Base-by-base conservation (phyloP, 2,797 vertebrate species). In the Coilia nasus region DNA sequence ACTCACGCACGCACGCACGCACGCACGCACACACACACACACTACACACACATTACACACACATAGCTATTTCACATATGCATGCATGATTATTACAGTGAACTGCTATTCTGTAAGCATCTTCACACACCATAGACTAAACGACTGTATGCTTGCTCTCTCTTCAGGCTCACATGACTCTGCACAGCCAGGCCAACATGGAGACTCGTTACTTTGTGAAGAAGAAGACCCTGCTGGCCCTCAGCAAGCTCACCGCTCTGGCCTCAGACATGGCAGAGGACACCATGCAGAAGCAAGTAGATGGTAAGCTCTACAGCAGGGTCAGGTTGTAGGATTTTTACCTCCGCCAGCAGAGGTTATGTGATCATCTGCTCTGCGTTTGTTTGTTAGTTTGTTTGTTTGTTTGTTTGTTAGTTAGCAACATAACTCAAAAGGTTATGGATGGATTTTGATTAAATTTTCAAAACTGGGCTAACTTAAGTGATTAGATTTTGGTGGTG, bases 201-300 rank as follows among this genome's bases (percentile, higher is more conserved):
- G 98, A 99, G 93, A 96, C 95, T 0, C 94, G 96, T 0, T 99
- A 98, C 92, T 99, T 99, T 92, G 95, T 96, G 57, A 99, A 99
- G 92, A 99, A 98, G 91, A 99, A 98, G 94, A 99, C 98, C 0
- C 95, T 99, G 89, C 96, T 99, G 90, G 97, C 97, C n/a, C 94
- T 99, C 92, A 98, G 98, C 90, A 99, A 99, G 90, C 94, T 99
- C 81, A 96, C 97, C 0, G 96, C 96, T 0, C 92, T 98, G 81
- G 97, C 97, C 0, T 98, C 98, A 0, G 94, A 97, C 90, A 96
- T 97, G 90, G 93, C 96, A 0, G 95, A 97, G 71, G 94, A 95
- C 4, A 60, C 92, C 19, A 85, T 97, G 31, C 94, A 93, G 89
- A 96, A 97, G 86, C 97, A 97, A 89, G 94, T 98, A 12, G 94